Conservation (phyloP, 1,140 invertebrate species). For the Papilio machaon region DNA sequence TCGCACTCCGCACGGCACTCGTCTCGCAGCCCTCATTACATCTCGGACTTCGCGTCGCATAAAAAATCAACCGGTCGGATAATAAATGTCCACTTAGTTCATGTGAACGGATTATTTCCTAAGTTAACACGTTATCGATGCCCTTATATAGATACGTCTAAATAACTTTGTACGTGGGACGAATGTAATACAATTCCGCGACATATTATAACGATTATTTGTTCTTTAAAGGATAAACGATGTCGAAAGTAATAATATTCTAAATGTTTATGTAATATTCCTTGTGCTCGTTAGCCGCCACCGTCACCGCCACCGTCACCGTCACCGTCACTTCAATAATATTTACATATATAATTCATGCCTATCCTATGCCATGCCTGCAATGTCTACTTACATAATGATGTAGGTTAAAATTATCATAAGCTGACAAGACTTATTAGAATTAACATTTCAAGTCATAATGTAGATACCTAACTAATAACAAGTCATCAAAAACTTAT, state of each 20-base stretch:
- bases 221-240: constrained; percentile 27
- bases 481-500: too few relatives aligned
- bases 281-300: background rate
- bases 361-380: background rate
- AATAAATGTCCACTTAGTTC: constrained; percentile 10
- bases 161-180: constrained; percentile 33
- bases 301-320: background rate
- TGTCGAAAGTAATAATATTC: constrained; percentile 31
- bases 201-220: constrained; percentile 28
- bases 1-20: background rate
- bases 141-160: constrained; percentile 31
- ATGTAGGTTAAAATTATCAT: background rate
- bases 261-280: constrained; percentile 11
- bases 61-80: constrained; percentile 10
- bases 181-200: constrained; percentile 30
- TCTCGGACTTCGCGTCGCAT: background rate
- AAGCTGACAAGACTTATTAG: too few relatives aligned
- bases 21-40: background rate
- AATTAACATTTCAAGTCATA: too few relatives aligned
- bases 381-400: background rate
- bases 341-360: background rate
- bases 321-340: background rate
- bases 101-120: constrained; percentile 25
- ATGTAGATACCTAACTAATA: too few relatives aligned
- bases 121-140: constrained; percentile 1